Conservation (phyloP, 2,113 vertebrate genomes). For the Leuciscus idus region DNA sequence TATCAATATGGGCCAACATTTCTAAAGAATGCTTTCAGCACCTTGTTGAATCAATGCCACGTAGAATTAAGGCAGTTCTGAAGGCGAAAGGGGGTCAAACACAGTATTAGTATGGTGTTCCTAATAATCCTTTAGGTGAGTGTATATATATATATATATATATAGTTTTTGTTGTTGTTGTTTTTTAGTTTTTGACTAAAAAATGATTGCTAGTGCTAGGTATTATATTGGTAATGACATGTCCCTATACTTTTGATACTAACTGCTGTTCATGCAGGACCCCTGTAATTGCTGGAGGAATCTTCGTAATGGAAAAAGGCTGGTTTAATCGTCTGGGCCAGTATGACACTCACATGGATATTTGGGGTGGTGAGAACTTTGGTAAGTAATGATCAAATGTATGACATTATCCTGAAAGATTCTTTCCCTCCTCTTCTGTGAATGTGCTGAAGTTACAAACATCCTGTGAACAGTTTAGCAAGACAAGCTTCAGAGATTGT, state of each 20-base stretch:
- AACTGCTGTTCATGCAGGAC: conserved; percentile 78
- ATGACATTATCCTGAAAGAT: background rate
- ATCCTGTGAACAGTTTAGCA: background rate
- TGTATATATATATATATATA: too few species aligned
- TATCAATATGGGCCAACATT: too few species aligned
- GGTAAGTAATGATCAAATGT: conserved; percentile 79
- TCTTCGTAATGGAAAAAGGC: conserved; percentile 96
- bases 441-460: background rate
- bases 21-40: too few species aligned
- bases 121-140: too few species aligned
- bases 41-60: too few species aligned
- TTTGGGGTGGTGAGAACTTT: conserved; percentile 99
- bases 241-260: background rate
- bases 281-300: conserved; percentile 96
- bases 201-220: too few species aligned
- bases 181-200: too few species aligned
- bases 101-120: too few species aligned
- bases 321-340: conserved; percentile 99
- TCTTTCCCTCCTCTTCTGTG: background rate
- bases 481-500: background rate
- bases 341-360: conserved; percentile 99
- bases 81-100: too few species aligned
- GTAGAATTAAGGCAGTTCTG: too few species aligned
- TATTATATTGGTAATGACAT: background rate
- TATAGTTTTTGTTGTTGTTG: too few species aligned